Evolutionary conservation across 2,797 vertebrate genomes (phyloP).

Genomic region (Paratrypauchen microcephalus): DNA sequence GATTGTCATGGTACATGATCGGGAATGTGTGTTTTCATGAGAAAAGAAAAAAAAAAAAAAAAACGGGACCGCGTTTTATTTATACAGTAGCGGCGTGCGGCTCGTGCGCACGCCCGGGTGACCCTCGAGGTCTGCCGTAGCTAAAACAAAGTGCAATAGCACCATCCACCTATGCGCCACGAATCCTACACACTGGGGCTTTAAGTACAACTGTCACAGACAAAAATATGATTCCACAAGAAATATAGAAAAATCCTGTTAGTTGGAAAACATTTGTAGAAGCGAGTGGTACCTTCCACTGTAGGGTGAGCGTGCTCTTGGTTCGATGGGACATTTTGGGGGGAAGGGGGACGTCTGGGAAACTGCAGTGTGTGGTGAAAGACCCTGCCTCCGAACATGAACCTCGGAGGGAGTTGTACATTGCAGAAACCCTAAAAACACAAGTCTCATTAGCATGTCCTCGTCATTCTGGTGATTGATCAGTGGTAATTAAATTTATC

Average conservation of each 20-base stretch:
- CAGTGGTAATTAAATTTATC: not conserved
- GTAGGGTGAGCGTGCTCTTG: constrained; percentile 91
- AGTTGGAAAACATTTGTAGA: not conserved
- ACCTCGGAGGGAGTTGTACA: constrained; percentile 90
- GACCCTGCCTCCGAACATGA: constrained; percentile 87
- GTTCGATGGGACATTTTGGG: constrained; percentile 91
- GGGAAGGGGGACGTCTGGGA: constrained; percentile 86
- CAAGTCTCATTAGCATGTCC: not conserved
- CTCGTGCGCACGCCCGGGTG: too few species aligned
- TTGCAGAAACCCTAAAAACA: constrained; percentile 82
- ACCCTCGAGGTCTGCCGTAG: too few species aligned
- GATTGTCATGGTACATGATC: too few species aligned
- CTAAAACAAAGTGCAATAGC: too few species aligned
- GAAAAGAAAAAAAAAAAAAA: too few species aligned
- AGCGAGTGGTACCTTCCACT: constrained; percentile 89
- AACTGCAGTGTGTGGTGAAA: constrained; percentile 93
- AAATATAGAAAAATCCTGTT: not conserved
- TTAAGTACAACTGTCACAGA: too few species aligned
- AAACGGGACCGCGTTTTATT: too few species aligned
- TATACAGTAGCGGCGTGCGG: too few species aligned
- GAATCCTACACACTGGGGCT: too few species aligned
- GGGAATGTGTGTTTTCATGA: too few species aligned
- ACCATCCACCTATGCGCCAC: too few species aligned
- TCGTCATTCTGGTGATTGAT: not conserved
- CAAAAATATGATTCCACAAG: not conserved